These are phyloP conservation scores for Glandiceps talaboti DNA, from an alignment of 53 echinoderm and acorn worm species.

Conservation along the genomic window DNA sequence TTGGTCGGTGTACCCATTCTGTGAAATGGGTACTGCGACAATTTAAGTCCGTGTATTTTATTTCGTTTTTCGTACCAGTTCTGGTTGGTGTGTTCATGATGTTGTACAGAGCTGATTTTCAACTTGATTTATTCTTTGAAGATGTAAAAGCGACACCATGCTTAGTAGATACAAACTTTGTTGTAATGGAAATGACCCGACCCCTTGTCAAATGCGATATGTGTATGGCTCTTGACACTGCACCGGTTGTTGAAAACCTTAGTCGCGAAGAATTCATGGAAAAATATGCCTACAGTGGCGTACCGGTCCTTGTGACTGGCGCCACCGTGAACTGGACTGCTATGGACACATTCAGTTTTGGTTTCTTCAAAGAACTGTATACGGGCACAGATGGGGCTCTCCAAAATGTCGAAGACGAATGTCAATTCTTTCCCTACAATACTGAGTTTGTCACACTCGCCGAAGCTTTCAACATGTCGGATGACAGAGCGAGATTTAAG, in stretches of 20 bases:
- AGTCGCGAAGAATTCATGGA: slow-evolving; percentile 46
- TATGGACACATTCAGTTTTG: slow-evolving; percentile 39
- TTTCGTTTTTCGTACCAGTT: not conserved
- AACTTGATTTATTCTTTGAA: not conserved
- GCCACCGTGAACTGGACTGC: slow-evolving; percentile 63
- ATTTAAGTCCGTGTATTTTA: not conserved
- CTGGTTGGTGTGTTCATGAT: not conserved
- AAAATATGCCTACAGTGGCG: slow-evolving; percentile 61
- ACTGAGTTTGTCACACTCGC: slow-evolving; percentile 48
- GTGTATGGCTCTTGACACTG: slow-evolving; percentile 36
- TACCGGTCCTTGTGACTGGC: slow-evolving; percentile 54
- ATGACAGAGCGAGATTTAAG: slow-evolving; percentile 38
- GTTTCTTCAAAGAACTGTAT: slow-evolving; percentile 62
- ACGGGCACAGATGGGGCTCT: slow-evolving; percentile 24
- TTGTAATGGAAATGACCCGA: slow-evolving; percentile 41
- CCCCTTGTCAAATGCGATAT: slow-evolving; percentile 49
- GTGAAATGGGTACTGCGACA: not conserved
- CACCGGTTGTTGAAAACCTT: slow-evolving; percentile 44
- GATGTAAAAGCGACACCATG: slow-evolving; percentile 18
- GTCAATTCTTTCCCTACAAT: slow-evolving; percentile 73
- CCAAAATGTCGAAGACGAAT: slow-evolving; percentile 43
- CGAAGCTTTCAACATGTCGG: slow-evolving; percentile 58
- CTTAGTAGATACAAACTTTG: slow-evolving; percentile 34
- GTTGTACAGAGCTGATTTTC: not conserved
- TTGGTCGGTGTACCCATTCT: not conserved